Evolutionary conservation across 2,113 vertebrate species (phyloP).

Genomic region (Cervus canadensis): DNA sequence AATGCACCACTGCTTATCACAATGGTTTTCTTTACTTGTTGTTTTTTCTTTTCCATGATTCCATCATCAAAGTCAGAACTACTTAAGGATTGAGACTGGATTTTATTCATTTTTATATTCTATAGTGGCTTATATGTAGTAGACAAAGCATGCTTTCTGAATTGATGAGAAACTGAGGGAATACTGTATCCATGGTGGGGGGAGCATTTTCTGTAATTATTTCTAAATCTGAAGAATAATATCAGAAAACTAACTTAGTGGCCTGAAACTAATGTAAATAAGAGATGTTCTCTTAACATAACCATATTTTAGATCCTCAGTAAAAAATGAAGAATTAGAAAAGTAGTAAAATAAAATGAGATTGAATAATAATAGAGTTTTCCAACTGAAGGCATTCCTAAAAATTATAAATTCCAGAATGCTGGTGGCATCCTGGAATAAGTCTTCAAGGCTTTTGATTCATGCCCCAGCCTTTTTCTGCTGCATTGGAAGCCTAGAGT

Average conservation of each 20-base stretch:
- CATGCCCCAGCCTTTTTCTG: neutral
- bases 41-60: neutral
- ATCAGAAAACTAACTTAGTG: neutral
- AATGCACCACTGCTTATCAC: neutral
- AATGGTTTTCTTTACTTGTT: neutral
- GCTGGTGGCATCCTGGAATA: neutral
- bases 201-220: neutral
- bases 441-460: neutral
- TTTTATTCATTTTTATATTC: neutral
- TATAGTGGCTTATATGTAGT: neutral
- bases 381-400: neutral
- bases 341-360: neutral
- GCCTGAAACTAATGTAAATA: neutral
- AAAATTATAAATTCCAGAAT: conserved; percentile 8
- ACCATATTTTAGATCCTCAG: neutral
- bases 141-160: neutral
- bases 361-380: conserved; percentile 33
- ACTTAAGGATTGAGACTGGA: neutral
- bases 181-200: neutral
- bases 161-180: neutral
- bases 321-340: neutral
- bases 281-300: neutral
- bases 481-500: neutral
- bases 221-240: neutral
- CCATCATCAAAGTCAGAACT: neutral